phyloP scores from a whole-genome alignment of 2,113 vertebrate genomes.

The Kryptolebias marmoratus region DNA sequence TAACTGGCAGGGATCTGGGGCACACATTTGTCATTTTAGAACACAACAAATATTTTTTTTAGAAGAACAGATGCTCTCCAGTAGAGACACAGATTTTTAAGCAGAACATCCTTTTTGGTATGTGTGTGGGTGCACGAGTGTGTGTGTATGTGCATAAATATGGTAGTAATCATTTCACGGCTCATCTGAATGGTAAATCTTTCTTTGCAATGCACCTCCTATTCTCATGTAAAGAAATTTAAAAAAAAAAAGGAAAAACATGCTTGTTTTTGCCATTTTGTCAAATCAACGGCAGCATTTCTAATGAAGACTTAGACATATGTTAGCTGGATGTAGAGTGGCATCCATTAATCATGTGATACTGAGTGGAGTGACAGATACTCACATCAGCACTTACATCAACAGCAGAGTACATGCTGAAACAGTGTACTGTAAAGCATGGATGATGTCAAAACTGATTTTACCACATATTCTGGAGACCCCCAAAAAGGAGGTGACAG shows the following conservation, averaged over 20 bases:
- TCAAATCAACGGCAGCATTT: slow-evolving; percentile 50
- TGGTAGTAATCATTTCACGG: slow-evolving; percentile 41
- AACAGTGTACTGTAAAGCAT: slow-evolving; percentile 57
- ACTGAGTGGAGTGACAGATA: slow-evolving; percentile 66
- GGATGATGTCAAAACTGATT: slow-evolving; percentile 49
- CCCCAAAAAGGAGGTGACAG: slow-evolving; percentile 16
- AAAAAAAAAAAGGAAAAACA: slow-evolving; percentile 37
- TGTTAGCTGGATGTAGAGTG: slow-evolving; percentile 58
- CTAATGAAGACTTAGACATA: slow-evolving; percentile 39
- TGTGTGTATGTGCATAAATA: slow-evolving; percentile 1
- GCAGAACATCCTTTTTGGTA: slow-evolving; percentile 5
- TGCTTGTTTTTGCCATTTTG: slow-evolving; percentile 45
- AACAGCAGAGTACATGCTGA: slow-evolving; percentile 59
- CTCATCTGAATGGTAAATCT: slow-evolving; percentile 48
- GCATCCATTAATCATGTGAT: slow-evolving; percentile 72
- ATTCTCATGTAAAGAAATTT: slow-evolving; percentile 19
- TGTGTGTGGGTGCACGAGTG: neutral
- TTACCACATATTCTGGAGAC: slow-evolving; percentile 19
- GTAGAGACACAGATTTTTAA: slow-evolving; percentile 6
- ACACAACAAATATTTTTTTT: slow-evolving; percentile 13
- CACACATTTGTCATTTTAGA: slow-evolving; percentile 9
- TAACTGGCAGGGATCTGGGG: neutral
- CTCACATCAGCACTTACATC: slow-evolving; percentile 74
- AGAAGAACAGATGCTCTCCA: slow-evolving; percentile 9
- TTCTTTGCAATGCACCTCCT: slow-evolving; percentile 41